phyloP scores from a whole-genome alignment of 2,888 invertebrate species.

The Noctua comes region DNA sequence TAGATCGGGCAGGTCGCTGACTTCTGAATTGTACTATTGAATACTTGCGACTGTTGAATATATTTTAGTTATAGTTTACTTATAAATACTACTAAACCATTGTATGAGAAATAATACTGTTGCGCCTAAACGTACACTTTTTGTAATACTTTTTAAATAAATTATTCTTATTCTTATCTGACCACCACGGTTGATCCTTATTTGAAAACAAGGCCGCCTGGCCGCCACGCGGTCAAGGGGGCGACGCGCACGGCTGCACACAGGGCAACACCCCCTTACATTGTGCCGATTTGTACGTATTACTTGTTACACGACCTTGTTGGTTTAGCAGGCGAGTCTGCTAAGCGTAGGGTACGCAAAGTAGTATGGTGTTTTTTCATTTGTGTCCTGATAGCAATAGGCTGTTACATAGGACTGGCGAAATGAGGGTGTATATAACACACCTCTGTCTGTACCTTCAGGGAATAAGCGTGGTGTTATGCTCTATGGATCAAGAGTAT shows the following conservation, averaged over 20 bases:
- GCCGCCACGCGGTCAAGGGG: neutral
- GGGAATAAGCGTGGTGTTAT: neutral
- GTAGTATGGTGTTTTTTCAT: neutral
- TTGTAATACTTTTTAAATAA: no score
- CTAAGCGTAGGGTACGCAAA: neutral
- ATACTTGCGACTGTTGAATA: no score
- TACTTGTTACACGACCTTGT: neutral
- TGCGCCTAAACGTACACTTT: no score
- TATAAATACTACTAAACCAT: no score
- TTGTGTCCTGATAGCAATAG: neutral
- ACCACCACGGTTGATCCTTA: neutral
- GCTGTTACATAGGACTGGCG: neutral
- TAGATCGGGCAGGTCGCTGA: no score
- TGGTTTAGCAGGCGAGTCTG: neutral
- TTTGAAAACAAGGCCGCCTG: neutral
- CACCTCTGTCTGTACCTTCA: neutral
- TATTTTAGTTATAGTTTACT: no score
- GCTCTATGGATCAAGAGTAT: neutral
- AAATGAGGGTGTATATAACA: neutral
- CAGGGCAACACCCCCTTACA: neutral
- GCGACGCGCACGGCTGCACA: neutral
- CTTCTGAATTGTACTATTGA: no score
- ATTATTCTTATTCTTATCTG: no score
- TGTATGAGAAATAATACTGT: no score
- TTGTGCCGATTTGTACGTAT: neutral